phyloP scores from a whole-genome alignment of 2,113 vertebrate species.

The Lophotis ruficrista region DNA sequence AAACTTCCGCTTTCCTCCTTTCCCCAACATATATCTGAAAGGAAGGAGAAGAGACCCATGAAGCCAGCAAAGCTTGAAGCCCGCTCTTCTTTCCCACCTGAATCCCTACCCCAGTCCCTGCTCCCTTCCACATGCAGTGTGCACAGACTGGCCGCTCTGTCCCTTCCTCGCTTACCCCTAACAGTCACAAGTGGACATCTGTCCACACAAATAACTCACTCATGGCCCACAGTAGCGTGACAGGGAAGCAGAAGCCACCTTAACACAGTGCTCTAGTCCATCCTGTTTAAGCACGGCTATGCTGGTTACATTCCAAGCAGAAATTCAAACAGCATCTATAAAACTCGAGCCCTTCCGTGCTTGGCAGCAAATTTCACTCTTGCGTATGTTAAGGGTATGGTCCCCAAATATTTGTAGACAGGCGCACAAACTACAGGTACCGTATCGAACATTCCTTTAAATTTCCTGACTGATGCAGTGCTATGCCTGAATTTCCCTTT shows the following conservation, averaged over 20 bases:
- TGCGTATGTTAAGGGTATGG: not conserved
- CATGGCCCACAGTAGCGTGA: fast-evolving
- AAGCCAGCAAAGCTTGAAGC: not conserved
- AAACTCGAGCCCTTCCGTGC: not conserved
- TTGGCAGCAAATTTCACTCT: not conserved
- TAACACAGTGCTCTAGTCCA: fast-evolving
- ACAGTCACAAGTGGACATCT: not conserved
- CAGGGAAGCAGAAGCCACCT: not conserved
- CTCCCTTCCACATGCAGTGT: fast-evolving
- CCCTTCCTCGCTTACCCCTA: not conserved
- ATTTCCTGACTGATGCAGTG: not conserved
- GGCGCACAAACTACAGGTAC: not conserved
- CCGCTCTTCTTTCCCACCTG: not conserved
- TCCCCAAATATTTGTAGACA: not conserved
- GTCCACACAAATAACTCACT: fast-evolving
- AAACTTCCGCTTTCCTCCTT: slow-evolving; percentile 99
- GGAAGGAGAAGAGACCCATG: not conserved
- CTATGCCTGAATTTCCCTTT: not conserved
- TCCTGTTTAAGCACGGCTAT: fast-evolving
- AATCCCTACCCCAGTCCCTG: not conserved
- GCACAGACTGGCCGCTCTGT: not conserved
- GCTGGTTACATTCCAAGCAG: not conserved
- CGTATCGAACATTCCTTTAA: fast-evolving
- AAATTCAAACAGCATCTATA: not conserved
- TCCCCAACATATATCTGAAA: slow-evolving; percentile 99